Conservation (phyloP, 2,888 invertebrate species). For the Apamea monoglypha region DNA sequence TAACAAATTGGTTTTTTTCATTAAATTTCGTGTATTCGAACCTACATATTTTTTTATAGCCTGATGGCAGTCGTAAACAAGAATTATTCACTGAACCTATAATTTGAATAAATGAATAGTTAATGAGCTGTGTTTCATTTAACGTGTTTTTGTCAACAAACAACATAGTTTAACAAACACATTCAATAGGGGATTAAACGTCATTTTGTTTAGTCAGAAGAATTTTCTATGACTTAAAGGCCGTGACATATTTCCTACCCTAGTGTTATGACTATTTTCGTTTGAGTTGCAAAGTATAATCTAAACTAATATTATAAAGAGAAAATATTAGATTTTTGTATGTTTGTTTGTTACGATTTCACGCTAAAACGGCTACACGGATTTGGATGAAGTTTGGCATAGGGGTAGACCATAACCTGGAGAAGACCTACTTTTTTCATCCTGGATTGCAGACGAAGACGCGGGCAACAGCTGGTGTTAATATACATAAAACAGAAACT, state of each 20-base stretch:
- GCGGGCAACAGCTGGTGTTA: no score
- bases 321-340: no score
- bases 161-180: not conserved
- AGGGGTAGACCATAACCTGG: no score
- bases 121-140: constrained; percentile 28
- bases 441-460: no score
- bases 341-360: no score
- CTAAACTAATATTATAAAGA: no score
- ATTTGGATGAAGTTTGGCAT: no score
- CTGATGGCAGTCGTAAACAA: not conserved
- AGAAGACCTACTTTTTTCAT: no score
- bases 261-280: not conserved
- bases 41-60: constrained; percentile 8
- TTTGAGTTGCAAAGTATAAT: not conserved
- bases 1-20: not conserved
- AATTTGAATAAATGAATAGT: constrained; percentile 45
- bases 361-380: no score
- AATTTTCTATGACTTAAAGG: not conserved
- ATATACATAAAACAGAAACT: no score
- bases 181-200: not conserved
- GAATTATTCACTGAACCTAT: constrained; percentile 29
- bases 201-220: not conserved
- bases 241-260: not conserved
- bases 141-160: constrained; percentile 40
- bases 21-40: constrained; percentile 6